Evolutionary conservation across 2,113 vertebrate species (phyloP), one percentile per base, ranked within the genome.

Genomic region (Trematomus loennbergii): DNA sequence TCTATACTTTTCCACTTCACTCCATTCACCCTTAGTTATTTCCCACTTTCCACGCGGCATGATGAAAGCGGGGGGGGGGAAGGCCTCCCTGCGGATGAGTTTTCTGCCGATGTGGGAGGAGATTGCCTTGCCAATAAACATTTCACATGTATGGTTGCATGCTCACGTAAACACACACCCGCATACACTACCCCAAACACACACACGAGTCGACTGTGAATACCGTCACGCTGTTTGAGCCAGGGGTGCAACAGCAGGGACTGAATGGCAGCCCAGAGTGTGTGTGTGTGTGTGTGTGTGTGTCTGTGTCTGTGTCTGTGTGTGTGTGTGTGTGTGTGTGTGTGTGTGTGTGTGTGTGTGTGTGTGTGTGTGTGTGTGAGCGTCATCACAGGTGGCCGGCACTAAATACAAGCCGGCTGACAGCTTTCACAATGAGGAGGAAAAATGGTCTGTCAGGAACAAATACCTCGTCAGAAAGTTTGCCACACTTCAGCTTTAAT

Each of bases 1-100:
- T 82, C 76, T 77, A 83, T 79, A 81, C 87, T 86, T 87, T 82
- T 83, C 81, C 85, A 81, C 85, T 86, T 80, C 75, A 49, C 49
- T 72, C 77, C 17, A 33, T 70, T 81, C 67, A 81, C 25, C 60
- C 50, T 18, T 79, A 85, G 89, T 90, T 81, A 84, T 88, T 84
- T 78, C 67, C 83, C 80, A 75, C 78, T 83, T 73, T 64, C 53
- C 75, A 64, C 55, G 74, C 8, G 20, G 67, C 49, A 17, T 68
- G 48, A 79, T 79, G 68, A 75, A 72, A 82, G 64, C n/a, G 9
- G 29, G 49, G 29, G 29, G 49, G 29, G 29, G 61, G 71, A 69
- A 57, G 64, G 57, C 52, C 46, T 79, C 64, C 59, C 69, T 20
- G 69, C 72, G 76, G 82, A 87, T 48, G 68, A 83, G 72, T 66